A percentile compares a stretch with the other conserved stretches of the same genome.
phyloP scores from a whole-genome alignment of 2,888 invertebrate genomes.

The Nezara viridula region DNA sequence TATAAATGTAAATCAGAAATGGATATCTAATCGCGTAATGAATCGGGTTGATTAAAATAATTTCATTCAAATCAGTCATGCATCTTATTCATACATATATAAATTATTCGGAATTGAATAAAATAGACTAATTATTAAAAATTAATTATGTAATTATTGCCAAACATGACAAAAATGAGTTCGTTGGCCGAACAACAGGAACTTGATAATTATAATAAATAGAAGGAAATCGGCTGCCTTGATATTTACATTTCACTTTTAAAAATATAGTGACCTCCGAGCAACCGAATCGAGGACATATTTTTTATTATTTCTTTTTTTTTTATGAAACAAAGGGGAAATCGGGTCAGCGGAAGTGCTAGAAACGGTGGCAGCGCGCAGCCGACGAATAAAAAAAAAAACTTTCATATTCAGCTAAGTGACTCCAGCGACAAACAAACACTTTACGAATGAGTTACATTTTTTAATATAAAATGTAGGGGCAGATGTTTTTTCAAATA shows the following conservation, averaged over 20 bases:
- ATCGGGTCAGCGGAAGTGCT: not conserved
- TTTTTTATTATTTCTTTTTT: not conserved
- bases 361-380: not conserved
- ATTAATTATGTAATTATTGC: too few relatives aligned
- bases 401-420: conserved; percentile 25
- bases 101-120: too few relatives aligned
- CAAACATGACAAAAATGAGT: not conserved
- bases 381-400: not conserved
- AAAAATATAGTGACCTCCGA: not conserved
- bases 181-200: too few relatives aligned
- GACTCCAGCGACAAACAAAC: not conserved
- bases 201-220: not conserved
- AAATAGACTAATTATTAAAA: too few relatives aligned
- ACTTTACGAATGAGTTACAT: not conserved
- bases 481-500: too few relatives aligned
- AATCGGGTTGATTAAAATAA: too few relatives aligned
- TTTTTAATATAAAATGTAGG: not conserved
- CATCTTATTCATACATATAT: too few relatives aligned
- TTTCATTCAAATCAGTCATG: too few relatives aligned
- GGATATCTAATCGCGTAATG: too few relatives aligned
- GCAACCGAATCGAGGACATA: conserved; percentile 2
- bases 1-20: too few relatives aligned
- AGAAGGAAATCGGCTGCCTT: not conserved
- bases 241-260: not conserved
- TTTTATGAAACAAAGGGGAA: not conserved